Percentiles rank a stretch among this genome's conserved stretches.
Evolutionary conservation across 2,797 vertebrate species (phyloP).

Genomic region (Sebastes umbrosus): DNA sequence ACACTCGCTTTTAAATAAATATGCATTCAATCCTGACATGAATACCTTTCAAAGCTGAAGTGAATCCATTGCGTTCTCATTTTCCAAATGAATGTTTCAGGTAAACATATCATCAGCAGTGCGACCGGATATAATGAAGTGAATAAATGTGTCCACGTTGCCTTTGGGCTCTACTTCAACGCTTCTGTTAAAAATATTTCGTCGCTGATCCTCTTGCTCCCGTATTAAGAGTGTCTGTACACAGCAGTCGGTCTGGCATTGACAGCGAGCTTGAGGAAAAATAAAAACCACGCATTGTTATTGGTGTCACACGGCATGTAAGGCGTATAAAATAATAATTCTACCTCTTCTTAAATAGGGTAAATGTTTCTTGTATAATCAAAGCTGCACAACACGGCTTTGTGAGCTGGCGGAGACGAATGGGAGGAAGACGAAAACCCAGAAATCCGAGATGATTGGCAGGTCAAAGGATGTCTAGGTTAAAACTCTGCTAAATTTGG

Average conservation of each 20-base stretch:
- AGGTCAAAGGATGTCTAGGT: constrained; percentile 5
- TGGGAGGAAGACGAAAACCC: not conserved
- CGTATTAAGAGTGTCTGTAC: constrained; percentile 35
- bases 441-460: not conserved
- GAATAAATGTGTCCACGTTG: constrained; percentile 15
- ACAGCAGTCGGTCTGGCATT: constrained; percentile 8
- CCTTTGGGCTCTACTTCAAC: constrained; percentile 21
- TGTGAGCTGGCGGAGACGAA: not conserved
- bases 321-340: not conserved
- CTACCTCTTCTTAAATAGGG: not conserved
- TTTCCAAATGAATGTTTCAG: constrained; percentile 4
- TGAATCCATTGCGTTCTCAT: not conserved
- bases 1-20: not conserved
- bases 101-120: constrained; percentile 10
- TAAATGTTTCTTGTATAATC: constrained; percentile 6
- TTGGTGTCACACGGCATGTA: not conserved
- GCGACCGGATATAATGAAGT: constrained; percentile 20
- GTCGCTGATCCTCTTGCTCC: constrained; percentile 21
- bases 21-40: not conserved
- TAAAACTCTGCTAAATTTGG: not conserved
- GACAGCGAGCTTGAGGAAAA: not conserved
- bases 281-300: not conserved
- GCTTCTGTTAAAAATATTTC: constrained; percentile 18
- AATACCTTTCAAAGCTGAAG: not conserved
- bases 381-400: not conserved